Conservation (phyloP, 2,797 vertebrate genomes). For the Botia kubotai region DNA sequence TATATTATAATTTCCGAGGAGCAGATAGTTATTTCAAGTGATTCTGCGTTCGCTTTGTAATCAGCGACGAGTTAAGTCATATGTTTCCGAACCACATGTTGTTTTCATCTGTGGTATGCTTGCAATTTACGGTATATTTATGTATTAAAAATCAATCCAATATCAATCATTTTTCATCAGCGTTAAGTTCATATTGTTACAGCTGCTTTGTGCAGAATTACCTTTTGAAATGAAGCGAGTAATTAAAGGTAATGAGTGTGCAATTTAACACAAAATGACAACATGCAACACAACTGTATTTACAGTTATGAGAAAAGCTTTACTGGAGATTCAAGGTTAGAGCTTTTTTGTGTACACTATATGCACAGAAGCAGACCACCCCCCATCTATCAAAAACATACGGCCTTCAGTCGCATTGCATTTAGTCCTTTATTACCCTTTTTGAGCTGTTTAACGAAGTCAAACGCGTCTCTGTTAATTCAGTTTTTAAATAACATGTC, state of each 20-base stretch:
- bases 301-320: not conserved
- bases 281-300: not conserved
- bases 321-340: not conserved
- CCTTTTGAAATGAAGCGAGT: too few relatives aligned
- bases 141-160: too few relatives aligned
- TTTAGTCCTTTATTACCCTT: not conserved
- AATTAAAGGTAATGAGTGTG: not conserved
- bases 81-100: not conserved
- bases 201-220: too few relatives aligned
- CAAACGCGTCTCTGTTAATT: not conserved
- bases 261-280: not conserved
- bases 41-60: slow-evolving; percentile 16
- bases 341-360: not conserved
- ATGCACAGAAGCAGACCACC: not conserved
- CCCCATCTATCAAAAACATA: not conserved
- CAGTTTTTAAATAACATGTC: not conserved
- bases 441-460: not conserved
- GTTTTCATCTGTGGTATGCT: not conserved
- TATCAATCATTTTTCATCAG: too few relatives aligned
- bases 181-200: too few relatives aligned
- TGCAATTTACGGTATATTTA: not conserved
- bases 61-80: not conserved
- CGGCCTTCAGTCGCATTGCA: not conserved
- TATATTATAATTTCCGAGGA: slow-evolving; percentile 39
- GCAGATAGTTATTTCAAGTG: slow-evolving; percentile 34